Evolutionary conservation across 1,140 invertebrate genomes (phyloP).

Genomic region (Micrasema minimum): DNA sequence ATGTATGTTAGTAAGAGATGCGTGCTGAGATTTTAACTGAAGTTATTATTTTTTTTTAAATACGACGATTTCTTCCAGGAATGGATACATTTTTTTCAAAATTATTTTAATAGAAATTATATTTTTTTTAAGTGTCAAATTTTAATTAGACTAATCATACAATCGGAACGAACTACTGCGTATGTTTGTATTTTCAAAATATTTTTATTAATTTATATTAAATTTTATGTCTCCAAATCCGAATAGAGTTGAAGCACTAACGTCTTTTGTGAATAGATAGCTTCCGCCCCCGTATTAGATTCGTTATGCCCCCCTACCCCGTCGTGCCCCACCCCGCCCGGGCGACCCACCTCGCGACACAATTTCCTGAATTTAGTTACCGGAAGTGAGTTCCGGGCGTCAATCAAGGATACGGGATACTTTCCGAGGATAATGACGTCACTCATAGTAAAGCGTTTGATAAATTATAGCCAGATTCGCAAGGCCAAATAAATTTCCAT

Average conservation of each 20-base stretch:
- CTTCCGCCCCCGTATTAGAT: slow-evolving; percentile 29
- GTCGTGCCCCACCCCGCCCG: not conserved
- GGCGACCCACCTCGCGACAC: slow-evolving; percentile 2
- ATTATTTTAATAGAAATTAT: too few relatives aligned
- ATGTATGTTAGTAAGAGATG: too few relatives aligned
- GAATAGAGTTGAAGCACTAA: slow-evolving; percentile 2
- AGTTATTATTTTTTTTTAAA: too few relatives aligned
- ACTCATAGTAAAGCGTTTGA: slow-evolving; percentile 16
- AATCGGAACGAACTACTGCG: too few relatives aligned
- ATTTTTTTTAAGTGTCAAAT: too few relatives aligned
- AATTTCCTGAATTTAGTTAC: slow-evolving; percentile 31
- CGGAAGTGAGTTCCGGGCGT: slow-evolving; percentile 25
- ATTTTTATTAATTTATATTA: too few relatives aligned
- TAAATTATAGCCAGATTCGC: not conserved
- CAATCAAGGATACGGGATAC: slow-evolving; percentile 23
- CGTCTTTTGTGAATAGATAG: slow-evolving; percentile 30
- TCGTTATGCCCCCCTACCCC: slow-evolving; percentile 5
- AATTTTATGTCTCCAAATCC: not conserved
- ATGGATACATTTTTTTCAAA: too few relatives aligned
- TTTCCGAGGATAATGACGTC: slow-evolving; percentile 21
- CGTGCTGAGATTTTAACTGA: too few relatives aligned
- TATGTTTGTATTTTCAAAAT: too few relatives aligned
- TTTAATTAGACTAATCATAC: too few relatives aligned
- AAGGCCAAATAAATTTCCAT: too few relatives aligned
- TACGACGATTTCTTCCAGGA: too few relatives aligned